Evolutionary conservation across 2,113 vertebrate genomes (phyloP).

Genomic region (Prionailurus viverrinus): DNA sequence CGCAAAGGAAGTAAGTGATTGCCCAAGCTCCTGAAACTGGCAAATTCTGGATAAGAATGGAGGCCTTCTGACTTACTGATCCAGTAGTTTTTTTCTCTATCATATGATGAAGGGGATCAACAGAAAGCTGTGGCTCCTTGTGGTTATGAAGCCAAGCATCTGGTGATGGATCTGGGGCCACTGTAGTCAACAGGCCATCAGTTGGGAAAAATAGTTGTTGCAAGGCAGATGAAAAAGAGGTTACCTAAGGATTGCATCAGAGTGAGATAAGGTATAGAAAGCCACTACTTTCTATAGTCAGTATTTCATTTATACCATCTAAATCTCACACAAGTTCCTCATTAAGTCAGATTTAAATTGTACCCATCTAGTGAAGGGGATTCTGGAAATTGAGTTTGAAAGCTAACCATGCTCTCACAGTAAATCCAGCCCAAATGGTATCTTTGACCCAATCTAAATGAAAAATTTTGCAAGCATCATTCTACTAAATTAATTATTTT

Average conservation of each 20-base stretch:
- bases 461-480: not conserved
- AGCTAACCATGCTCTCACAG: not conserved
- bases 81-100: not conserved
- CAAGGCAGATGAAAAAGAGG: not conserved
- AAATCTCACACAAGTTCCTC: not conserved
- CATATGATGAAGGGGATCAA: accelerated
- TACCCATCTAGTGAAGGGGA: not conserved
- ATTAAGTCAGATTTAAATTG: not conserved
- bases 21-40: not conserved
- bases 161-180: not conserved
- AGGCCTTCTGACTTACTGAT: not conserved
- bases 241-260: not conserved
- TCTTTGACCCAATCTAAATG: not conserved
- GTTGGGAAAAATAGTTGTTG: not conserved
- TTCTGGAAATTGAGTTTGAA: not conserved
- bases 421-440: not conserved
- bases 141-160: not conserved
- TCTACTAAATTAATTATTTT: constrained; percentile 22
- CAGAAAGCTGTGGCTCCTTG: not conserved
- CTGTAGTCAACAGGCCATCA: not conserved
- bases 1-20: not conserved
- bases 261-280: not conserved
- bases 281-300: not conserved
- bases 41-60: not conserved
- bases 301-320: not conserved